Evolutionary conservation across 2,113 vertebrate genomes (phyloP).

Genomic region (Parotia lawesii): DNA sequence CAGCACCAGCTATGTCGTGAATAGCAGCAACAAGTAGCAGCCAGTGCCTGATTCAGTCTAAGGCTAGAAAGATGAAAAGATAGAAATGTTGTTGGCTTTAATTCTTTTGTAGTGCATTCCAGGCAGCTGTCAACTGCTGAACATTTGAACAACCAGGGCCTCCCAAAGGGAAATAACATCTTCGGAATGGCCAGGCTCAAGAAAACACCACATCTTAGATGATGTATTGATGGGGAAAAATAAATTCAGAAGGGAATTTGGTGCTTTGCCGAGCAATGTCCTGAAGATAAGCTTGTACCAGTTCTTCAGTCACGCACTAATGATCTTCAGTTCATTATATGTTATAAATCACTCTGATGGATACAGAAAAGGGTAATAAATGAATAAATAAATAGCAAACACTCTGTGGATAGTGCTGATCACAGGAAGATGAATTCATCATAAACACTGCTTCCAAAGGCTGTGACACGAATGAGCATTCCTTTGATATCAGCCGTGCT

Average conservation of each 20-base stretch:
- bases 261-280: constrained; percentile 59
- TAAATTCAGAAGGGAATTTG: constrained; percentile 58
- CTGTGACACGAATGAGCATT: constrained; percentile 45
- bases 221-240: constrained; percentile 63
- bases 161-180: constrained; percentile 72
- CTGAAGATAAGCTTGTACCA: constrained; percentile 60
- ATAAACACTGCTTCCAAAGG: constrained; percentile 24
- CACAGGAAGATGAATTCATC: constrained; percentile 47
- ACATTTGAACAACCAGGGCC: constrained; percentile 50
- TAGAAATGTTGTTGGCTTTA: constrained; percentile 67
- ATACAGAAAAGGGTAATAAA: constrained; percentile 57
- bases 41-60: constrained; percentile 61
- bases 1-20: constrained; percentile 61
- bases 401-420: constrained; percentile 38
- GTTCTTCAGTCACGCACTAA: constrained; percentile 63
- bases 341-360: constrained; percentile 55
- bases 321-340: constrained; percentile 35
- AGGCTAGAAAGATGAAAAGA: constrained; percentile 64
- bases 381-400: constrained; percentile 63
- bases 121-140: constrained; percentile 69
- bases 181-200: constrained; percentile 58
- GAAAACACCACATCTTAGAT: constrained; percentile 67
- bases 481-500: constrained; percentile 41
- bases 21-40: constrained; percentile 70
- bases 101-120: constrained; percentile 57